Evolutionary conservation across 2,113 vertebrate species (phyloP).

Genomic region (Sphyrna mokarran): DNA sequence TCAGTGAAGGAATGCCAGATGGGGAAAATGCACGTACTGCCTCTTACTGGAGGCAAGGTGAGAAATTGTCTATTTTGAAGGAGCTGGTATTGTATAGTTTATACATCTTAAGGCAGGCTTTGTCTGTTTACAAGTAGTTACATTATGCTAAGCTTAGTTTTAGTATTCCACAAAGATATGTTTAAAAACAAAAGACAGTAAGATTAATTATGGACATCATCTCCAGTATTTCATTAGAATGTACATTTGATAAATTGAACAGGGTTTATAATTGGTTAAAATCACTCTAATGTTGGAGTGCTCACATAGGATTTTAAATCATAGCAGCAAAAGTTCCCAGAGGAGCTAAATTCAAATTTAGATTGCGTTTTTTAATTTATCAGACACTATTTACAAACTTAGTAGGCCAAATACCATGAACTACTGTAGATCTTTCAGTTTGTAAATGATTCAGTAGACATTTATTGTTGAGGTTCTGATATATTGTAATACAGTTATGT

Average conservation of each 20-base stretch:
- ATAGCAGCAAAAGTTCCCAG: not conserved
- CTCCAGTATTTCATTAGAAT: not conserved
- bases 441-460: not conserved
- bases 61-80: constrained; percentile 42
- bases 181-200: too few relatives aligned
- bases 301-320: not conserved
- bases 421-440: not conserved
- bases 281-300: not conserved
- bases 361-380: not conserved
- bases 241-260: not conserved
- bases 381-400: not conserved
- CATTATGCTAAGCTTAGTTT: not conserved
- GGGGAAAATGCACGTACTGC: constrained; percentile 93
- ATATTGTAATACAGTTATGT: not conserved
- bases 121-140: not conserved
- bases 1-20: constrained; percentile 87
- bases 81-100: not conserved
- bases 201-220: not conserved
- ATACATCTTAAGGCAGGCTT: not conserved
- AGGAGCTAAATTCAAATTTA: not conserved
- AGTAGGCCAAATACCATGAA: not conserved
- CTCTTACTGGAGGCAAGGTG: constrained; percentile 92
- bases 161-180: too few relatives aligned
- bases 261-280: not conserved
- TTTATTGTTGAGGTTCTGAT: not conserved